A percentile compares a stretch with the other conserved stretches of the same genome.
Evolutionary conservation across 2,888 invertebrate species (phyloP).

Genomic region (Cerceris rybyensis): DNA sequence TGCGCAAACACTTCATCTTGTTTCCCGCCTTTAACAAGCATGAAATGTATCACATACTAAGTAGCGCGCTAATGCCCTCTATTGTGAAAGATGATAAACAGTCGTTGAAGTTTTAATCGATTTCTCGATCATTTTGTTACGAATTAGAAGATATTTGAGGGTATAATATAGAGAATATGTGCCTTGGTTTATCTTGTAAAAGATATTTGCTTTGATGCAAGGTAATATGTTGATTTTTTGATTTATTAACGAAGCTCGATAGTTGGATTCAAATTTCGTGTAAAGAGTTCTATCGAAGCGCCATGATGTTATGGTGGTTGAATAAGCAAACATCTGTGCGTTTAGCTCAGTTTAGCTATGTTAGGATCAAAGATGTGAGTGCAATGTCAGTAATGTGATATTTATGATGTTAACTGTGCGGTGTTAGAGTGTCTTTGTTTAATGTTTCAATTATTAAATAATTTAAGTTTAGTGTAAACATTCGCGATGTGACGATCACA

Average conservation of each 20-base stretch:
- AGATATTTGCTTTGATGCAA: neutral
- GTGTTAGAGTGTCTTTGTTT: neutral
- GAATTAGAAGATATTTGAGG: too few relatives aligned
- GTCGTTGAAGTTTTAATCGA: neutral
- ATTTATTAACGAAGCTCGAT: neutral
- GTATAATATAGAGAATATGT: neutral
- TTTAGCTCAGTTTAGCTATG: neutral
- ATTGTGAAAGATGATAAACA: neutral
- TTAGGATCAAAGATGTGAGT: neutral
- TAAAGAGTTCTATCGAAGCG: neutral
- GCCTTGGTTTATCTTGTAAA: neutral
- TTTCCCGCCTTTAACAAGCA: conserved; percentile 8
- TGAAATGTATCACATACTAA: neutral
- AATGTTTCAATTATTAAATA: neutral
- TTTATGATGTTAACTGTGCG: neutral
- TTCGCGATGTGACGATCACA: neutral
- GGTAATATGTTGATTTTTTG: too few relatives aligned
- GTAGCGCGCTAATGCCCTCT: neutral
- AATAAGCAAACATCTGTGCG: neutral
- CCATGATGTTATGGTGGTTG: neutral
- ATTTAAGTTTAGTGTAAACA: neutral
- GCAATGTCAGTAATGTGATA: neutral
- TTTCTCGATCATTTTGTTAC: neutral
- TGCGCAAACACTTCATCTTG: neutral
- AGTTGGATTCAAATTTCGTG: neutral